These are phyloP conservation scores for Ceratotherium simum DNA, from an alignment of 2,113 vertebrate genomes.

Conservation along the genomic window DNA sequence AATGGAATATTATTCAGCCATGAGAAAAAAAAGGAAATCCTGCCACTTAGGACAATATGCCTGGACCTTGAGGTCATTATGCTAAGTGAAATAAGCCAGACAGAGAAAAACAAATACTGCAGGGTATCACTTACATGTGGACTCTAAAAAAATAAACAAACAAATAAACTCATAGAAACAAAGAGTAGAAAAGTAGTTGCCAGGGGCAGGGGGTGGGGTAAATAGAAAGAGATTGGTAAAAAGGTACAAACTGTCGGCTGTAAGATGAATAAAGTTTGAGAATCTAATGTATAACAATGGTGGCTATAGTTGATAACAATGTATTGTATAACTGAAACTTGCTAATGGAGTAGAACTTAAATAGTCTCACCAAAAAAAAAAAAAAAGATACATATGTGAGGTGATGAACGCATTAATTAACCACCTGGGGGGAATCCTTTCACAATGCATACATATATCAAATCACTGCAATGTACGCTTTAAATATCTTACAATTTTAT, in stretches of 20 bases:
- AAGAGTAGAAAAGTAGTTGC: neutral
- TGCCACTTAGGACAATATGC: neutral
- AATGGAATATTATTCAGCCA: neutral
- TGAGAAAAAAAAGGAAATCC: neutral
- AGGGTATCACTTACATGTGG: neutral
- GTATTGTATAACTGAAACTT: neutral
- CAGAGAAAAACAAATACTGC: neutral
- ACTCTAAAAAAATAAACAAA: neutral
- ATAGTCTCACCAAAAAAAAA: neutral
- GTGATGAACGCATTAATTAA: too few species aligned
- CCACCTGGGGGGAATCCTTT: neutral
- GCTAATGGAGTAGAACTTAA: neutral
- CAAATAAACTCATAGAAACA: neutral
- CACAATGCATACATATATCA: neutral
- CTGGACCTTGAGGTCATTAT: neutral
- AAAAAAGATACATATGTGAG: neutral
- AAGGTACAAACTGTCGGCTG: neutral
- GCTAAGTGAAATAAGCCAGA: neutral
- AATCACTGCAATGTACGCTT: neutral
- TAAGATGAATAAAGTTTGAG: neutral
- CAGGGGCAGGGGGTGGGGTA: neutral
- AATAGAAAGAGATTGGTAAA: neutral
- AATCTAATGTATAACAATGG: neutral
- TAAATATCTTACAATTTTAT: neutral
- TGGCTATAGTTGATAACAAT: neutral